A percentile compares a stretch with the other conserved stretches of the same genome.
phyloP scores from a whole-genome alignment of 2,888 invertebrate genomes.

The Cremastinae sp. region DNA sequence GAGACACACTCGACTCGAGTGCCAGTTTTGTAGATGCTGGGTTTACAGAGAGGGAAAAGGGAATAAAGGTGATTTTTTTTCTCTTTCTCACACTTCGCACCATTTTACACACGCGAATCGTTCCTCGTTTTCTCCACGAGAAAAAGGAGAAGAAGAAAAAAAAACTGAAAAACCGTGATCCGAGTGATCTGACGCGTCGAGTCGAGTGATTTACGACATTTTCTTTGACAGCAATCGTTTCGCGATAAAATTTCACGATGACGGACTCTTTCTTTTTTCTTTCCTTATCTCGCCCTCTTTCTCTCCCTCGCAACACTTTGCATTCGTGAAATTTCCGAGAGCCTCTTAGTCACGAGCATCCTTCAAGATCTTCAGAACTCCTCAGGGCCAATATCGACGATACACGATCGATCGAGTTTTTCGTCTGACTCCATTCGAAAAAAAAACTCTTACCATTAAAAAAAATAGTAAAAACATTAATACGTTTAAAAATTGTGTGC shows the following conservation, averaged over 20 bases:
- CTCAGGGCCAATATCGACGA: constrained; percentile 23
- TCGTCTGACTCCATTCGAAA: not conserved
- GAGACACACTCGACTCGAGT: constrained; percentile 53
- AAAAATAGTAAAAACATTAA: not conserved
- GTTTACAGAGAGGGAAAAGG: constrained; percentile 30
- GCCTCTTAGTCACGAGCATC: constrained; percentile 36
- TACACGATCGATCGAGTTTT: not conserved
- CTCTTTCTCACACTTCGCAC: too few relatives aligned
- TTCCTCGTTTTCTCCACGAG: not conserved
- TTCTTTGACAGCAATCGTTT: not conserved
- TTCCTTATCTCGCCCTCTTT: constrained; percentile 8
- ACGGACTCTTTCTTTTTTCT: constrained; percentile 9
- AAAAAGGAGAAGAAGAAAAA: not conserved
- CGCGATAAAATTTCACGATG: constrained; percentile 42
- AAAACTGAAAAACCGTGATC: constrained; percentile 8
- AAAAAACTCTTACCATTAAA: not conserved
- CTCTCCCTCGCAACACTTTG: constrained; percentile 47
- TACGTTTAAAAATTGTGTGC: too few relatives aligned
- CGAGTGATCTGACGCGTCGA: not conserved
- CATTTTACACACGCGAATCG: too few relatives aligned
- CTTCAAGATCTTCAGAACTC: constrained; percentile 42
- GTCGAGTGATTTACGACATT: not conserved
- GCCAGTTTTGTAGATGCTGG: constrained; percentile 53
- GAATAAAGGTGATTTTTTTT: not conserved
- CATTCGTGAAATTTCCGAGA: constrained; percentile 48